These are phyloP conservation scores for Steatornis caripensis DNA, from an alignment of 2,113 vertebrate genomes.

Conservation along the genomic window DNA sequence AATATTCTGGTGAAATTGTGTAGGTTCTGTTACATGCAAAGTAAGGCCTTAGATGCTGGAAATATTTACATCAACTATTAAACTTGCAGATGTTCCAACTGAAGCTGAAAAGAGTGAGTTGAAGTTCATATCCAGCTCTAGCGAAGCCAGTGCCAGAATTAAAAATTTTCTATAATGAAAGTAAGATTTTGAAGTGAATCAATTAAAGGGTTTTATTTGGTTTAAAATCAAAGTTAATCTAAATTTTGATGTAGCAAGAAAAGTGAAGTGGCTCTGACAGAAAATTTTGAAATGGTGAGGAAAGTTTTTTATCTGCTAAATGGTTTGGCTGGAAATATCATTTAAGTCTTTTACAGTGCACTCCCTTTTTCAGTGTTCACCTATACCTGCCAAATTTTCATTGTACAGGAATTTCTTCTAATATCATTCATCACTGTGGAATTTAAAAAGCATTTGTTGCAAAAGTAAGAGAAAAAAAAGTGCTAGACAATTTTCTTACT, in stretches of 20 bases:
- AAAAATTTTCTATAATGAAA: neutral
- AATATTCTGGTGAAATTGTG: neutral
- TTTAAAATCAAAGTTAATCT: neutral
- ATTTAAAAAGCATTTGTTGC: neutral
- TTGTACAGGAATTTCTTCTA: neutral
- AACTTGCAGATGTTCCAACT: neutral
- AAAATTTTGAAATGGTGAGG: neutral
- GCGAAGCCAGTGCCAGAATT: neutral
- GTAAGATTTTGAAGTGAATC: neutral
- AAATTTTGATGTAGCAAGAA: neutral
- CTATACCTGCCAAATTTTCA: neutral
- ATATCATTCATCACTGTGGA: neutral
- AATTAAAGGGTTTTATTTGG: neutral
- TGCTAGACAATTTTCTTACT: neutral
- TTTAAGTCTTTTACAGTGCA: neutral
- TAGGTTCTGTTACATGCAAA: neutral
- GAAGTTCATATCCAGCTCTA: neutral
- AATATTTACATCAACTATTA: neutral
- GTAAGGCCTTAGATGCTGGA: neutral
- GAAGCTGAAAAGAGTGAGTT: neutral
- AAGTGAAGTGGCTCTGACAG: neutral
- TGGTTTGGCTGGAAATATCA: neutral
- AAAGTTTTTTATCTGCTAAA: neutral
- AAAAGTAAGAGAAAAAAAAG: neutral
- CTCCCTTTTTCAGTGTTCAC: neutral